phyloP scores from a whole-genome alignment of 1,140 invertebrate genomes.

The Lepeophtheirus salmonis region DNA sequence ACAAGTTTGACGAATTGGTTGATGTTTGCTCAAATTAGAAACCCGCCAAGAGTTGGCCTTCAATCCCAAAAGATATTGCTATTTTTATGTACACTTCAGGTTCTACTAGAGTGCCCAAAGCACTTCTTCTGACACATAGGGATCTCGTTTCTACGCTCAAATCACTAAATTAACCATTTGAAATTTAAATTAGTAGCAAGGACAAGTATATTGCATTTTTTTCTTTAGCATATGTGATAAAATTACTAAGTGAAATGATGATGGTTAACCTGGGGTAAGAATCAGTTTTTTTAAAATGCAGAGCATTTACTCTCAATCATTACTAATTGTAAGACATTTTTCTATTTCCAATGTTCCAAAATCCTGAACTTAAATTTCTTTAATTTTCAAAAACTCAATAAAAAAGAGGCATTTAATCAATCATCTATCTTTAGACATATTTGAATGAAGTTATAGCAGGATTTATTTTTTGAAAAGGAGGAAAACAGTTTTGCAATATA shows the following conservation, averaged over 20 bases:
- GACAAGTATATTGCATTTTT: constrained; percentile 25
- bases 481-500: too few relatives aligned
- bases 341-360: too few relatives aligned
- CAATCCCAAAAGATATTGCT: constrained; percentile 20
- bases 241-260: constrained; percentile 22
- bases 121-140: constrained; percentile 22
- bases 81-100: constrained; percentile 36
- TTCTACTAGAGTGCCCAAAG: constrained; percentile 49
- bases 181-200: constrained; percentile 16
- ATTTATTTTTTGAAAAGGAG: too few relatives aligned
- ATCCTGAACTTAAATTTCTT: too few relatives aligned
- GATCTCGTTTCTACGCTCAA: constrained; percentile 22
- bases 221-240: constrained; percentile 25
- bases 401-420: too few relatives aligned
- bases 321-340: too few relatives aligned
- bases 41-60: background rate
- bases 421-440: too few relatives aligned
- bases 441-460: too few relatives aligned
- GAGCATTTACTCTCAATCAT: too few relatives aligned
- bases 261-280: constrained; percentile 22
- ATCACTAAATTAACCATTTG: background rate
- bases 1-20: background rate
- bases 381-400: too few relatives aligned
- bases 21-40: background rate
- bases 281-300: constrained; percentile 22